Conservation (phyloP, 2,888 invertebrate species). For the Andrena praecox region DNA sequence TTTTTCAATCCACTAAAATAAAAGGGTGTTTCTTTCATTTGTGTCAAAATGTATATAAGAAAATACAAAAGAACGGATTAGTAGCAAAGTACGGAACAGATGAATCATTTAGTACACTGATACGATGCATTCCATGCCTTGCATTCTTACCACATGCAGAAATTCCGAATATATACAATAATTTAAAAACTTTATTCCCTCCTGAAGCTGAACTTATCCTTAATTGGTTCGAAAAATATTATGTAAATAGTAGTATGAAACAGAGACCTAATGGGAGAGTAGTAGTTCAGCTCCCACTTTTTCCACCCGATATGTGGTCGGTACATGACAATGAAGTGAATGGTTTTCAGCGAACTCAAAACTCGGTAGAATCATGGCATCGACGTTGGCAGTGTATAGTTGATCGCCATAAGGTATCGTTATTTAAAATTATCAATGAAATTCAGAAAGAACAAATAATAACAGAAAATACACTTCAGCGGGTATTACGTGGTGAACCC, state of each 20-base stretch:
- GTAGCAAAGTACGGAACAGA: too few species aligned
- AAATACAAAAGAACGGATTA: not conserved
- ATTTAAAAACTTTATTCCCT: too few species aligned
- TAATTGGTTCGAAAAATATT: too few species aligned
- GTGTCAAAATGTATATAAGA: slow-evolving; percentile 4
- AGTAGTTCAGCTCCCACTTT: too few species aligned
- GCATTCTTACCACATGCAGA: too few species aligned
- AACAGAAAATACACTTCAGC: not conserved
- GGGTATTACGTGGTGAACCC: not conserved
- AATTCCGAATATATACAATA: too few species aligned
- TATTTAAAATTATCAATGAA: not conserved
- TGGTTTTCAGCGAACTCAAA: not conserved
- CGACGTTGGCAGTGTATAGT: not conserved
- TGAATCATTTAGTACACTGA: too few species aligned
- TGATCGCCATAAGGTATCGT: not conserved
- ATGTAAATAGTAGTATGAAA: too few species aligned
- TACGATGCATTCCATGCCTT: too few species aligned
- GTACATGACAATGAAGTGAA: not conserved
- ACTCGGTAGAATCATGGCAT: not conserved
- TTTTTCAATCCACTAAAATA: not conserved
- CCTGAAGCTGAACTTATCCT: too few species aligned
- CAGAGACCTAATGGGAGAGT: too few species aligned
- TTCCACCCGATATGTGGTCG: too few species aligned
- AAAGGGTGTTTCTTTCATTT: slow-evolving; percentile 7
- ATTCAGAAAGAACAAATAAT: not conserved